Base-by-base conservation (phyloP, 2,888 invertebrate species). In the Eupithecia dodoneata region DNA sequence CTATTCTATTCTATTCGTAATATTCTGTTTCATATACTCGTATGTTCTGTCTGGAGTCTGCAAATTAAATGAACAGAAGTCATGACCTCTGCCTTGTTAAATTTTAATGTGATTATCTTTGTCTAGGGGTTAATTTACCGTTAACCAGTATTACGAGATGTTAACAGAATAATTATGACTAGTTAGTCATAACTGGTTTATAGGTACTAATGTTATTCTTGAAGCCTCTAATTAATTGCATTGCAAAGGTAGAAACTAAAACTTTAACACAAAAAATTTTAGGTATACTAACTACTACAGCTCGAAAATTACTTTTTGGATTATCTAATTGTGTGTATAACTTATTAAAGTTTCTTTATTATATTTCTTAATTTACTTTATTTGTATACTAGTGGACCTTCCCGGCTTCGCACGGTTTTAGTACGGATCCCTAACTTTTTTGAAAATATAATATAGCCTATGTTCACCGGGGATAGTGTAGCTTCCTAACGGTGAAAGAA, bases 21-120 rank as follows among this genome's bases (percentile, higher is more conserved):
- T n/a, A 49, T 10, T 44, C 47, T 6, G 10, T 49, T 45, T 41
- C 7, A 30, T 13, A 18, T 15, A 41, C 47, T 55, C 30, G 30
- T 30, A 10, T 52, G 52, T 3, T 41, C 12, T 13, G 72, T 47
- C 67, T 55, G 71, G 30, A 30, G 6, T 65, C 73, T 55, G 65
- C 70, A 65, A 76, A 65, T 73, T 76, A 70, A 30, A 70, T 30
- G 52, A 76, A 42, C 65, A 73, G 59, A 76, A 70, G 73, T 76
- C 65, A 65, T 66, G 73, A 76, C 65, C 76, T 73, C 63, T 59
- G 59, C 10, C 71, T 73, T 42, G n/a, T 71, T 15, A 44, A 18
- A 69, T n/a, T 52, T 69, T 73, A 73, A 73, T 76, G 71, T 76
- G 73, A 71, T 76, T 71, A 76, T 65, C 44, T 69, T n/a, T 18